Evolutionary conservation across 2,888 invertebrate species (phyloP).

Genomic region (Nebria salina): DNA sequence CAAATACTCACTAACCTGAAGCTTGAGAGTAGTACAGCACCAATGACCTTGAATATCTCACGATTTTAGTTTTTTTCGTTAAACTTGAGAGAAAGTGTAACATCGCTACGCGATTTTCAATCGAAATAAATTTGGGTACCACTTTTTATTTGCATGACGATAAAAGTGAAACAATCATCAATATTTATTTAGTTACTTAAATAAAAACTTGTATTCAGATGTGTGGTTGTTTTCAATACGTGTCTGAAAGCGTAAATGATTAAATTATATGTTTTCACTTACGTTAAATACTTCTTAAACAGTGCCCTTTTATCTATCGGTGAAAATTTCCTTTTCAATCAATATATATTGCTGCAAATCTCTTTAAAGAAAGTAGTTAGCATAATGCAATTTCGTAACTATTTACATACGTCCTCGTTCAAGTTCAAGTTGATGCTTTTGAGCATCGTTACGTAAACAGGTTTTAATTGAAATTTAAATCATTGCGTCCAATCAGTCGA

Average conservation of each 20-base stretch:
- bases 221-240: neutral
- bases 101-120: neutral
- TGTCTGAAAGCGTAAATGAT: slow-evolving; percentile 9
- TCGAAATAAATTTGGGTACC: neutral
- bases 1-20: neutral
- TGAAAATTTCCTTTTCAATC: no score
- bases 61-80: neutral
- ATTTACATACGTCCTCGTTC: no score
- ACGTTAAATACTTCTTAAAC: neutral
- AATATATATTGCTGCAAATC: no score
- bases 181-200: slow-evolving; percentile 4
- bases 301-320: no score
- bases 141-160: neutral
- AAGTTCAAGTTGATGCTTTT: no score
- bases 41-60: slow-evolving; percentile 11
- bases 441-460: no score
- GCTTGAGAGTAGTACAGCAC: slow-evolving; percentile 13
- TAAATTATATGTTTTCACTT: neutral
- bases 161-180: slow-evolving; percentile 11
- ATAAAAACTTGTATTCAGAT: neutral
- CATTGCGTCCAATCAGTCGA: no score
- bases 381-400: no score
- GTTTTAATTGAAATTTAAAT: no score
- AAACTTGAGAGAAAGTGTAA: slow-evolving; percentile 4
- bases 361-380: no score